Evolutionary conservation across 2,797 vertebrate genomes (phyloP).

Genomic region (Serranus cabrilla): DNA sequence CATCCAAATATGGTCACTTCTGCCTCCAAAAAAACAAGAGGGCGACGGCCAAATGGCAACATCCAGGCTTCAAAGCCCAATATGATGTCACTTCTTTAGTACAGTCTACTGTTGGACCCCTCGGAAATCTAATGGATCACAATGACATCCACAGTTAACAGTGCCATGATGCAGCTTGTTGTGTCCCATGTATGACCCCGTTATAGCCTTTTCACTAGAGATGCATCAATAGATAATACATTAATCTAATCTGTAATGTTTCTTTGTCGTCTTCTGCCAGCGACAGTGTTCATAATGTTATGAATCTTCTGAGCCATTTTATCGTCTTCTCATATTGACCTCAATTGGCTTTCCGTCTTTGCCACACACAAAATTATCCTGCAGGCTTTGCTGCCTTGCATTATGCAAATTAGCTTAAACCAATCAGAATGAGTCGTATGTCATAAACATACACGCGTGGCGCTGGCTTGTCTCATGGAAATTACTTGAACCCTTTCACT

Average conservation of each 20-base stretch:
- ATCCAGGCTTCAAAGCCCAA: too few species aligned
- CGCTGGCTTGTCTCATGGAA: slow-evolving; percentile 27
- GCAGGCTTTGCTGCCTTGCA: slow-evolving; percentile 45
- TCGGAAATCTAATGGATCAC: not conserved
- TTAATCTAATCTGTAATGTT: slow-evolving; percentile 5
- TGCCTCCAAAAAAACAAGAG: too few species aligned
- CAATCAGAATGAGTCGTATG: slow-evolving; percentile 44
- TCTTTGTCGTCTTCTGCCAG: not conserved
- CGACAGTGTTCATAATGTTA: slow-evolving; percentile 3
- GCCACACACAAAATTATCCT: not conserved
- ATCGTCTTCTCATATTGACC: slow-evolving; percentile 13
- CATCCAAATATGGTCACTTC: too few species aligned
- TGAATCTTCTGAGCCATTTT: slow-evolving; percentile 3
- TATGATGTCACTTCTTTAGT: too few species aligned
- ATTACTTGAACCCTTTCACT: slow-evolving; percentile 21
- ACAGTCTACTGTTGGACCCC: not conserved
- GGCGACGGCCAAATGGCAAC: too few species aligned
- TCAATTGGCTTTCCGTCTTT: slow-evolving; percentile 1
- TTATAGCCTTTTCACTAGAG: not conserved
- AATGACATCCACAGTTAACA: not conserved
- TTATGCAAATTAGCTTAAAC: slow-evolving; percentile 58
- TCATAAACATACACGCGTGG: slow-evolving; percentile 38
- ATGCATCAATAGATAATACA: not conserved
- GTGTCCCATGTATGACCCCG: not conserved
- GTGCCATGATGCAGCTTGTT: not conserved